Evolutionary conservation across 2,888 invertebrate species (phyloP), one percentile per base, ranked within the genome.

Genomic region (Eupithecia centaureata): DNA sequence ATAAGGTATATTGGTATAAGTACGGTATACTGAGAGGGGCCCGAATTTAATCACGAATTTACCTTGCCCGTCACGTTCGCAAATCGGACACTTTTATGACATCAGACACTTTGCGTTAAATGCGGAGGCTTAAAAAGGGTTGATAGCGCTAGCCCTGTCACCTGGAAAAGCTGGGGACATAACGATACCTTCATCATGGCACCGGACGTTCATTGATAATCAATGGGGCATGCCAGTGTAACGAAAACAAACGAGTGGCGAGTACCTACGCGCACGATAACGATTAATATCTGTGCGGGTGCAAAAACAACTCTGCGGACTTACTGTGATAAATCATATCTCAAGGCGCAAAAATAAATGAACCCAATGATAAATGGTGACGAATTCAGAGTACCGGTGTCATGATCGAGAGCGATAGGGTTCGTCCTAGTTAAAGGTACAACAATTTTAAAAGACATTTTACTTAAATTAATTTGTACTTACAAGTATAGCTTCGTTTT

Each of bases 61-160:
- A 88, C 86, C 88, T 86, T 89, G 82, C 85, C 81, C 85, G 87
- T 90, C 87, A 88, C 90, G 87, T 89, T 86, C 89, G 84, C 83
- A 86, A 88, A 91, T 91, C 89, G 88, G 92, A 91, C 91, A 91
- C 89, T 91, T 92, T 92, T 92, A 92, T 93, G 92, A 92, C 92
- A 90, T 87, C 87, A 88, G 90, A 87, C 90, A 90, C 89, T 91
- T 84, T 79, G 86, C 88, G 91, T 89, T 92, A 91, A 92, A 91
- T 86, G 89, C 87, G 89, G 78, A 86, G 90, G 92, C 91, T 93
- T 93, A 92, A 92, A 92, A 93, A 92, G 92, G 92, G 92, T 93
- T 92, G 91, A 91, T 91, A 88, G 86, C 86, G 83, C 83, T 84
- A 84, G 86, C 88, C 85, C 87, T 91, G 92, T 92, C 92, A 92